A percentile compares a stretch with the other conserved stretches of the same genome.
phyloP scores from a whole-genome alignment of 2,113 vertebrate species.

The Chamaetylas fuelleborni region DNA sequence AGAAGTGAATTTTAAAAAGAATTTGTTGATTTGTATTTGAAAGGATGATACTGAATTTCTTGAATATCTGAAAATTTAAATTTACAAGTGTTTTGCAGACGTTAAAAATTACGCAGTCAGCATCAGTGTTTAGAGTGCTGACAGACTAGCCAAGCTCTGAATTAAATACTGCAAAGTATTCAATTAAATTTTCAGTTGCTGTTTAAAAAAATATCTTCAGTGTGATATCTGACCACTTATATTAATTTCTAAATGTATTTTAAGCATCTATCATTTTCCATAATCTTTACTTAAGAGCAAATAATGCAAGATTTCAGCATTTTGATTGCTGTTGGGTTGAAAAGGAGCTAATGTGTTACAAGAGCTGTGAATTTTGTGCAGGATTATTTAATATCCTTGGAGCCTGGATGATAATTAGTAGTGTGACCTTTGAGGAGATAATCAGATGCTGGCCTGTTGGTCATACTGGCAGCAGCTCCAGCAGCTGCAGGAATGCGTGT shows the following conservation, averaged over 20 bases:
- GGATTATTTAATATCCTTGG: background rate
- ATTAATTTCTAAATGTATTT: background rate
- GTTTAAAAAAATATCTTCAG: background rate
- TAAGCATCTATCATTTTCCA: background rate
- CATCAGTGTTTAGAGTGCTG: background rate
- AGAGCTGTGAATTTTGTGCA: background rate
- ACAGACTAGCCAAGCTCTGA: background rate
- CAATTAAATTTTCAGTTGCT: background rate
- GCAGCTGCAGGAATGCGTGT: conserved; percentile 28
- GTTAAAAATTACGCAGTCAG: background rate
- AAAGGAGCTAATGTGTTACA: background rate
- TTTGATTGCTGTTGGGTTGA: background rate
- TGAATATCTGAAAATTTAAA: background rate
- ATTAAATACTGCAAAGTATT: conserved; percentile 28
- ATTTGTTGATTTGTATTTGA: background rate
- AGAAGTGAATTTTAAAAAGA: background rate
- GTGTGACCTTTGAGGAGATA: conserved; percentile 22
- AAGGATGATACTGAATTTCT: background rate
- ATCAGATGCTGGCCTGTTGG: conserved; percentile 3
- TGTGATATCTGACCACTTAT: background rate
- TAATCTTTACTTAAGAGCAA: background rate
- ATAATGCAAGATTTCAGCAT: background rate
- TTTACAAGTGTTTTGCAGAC: background rate
- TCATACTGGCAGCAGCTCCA: background rate
- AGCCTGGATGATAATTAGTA: background rate